Conservation (phyloP, 1,140 invertebrate species). For the Philotrypesis tridentata region DNA sequence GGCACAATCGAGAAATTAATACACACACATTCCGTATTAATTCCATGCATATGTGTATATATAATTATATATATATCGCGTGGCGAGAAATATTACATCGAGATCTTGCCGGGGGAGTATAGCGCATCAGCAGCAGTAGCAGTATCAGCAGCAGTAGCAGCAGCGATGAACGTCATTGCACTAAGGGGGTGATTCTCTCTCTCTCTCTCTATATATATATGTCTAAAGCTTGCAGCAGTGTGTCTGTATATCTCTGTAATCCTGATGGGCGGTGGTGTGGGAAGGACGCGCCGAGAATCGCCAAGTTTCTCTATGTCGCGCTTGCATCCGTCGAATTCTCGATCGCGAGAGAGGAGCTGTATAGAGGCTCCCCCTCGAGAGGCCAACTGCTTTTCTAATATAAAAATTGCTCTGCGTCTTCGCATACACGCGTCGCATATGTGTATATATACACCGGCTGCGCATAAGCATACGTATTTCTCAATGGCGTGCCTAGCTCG, state of each 20-base stretch:
- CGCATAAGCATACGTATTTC: too few species aligned
- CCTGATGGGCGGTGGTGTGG: not conserved
- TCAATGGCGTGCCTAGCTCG: too few species aligned
- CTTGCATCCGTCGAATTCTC: not conserved
- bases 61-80: not conserved
- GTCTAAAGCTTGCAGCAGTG: not conserved
- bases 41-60: too few species aligned
- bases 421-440: too few species aligned
- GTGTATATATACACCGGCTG: too few species aligned
- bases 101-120: not conserved
- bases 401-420: slow-evolving; percentile 21
- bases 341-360: not conserved
- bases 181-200: not conserved
- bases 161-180: not conserved
- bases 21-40: too few species aligned
- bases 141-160: not conserved
- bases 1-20: too few species aligned
- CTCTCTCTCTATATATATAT: not conserved
- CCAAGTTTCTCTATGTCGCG: not conserved
- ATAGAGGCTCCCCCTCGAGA: not conserved
- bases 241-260: not conserved
- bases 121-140: too few species aligned
- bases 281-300: slow-evolving; percentile 7
- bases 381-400: not conserved
- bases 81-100: not conserved